These are phyloP conservation scores for Sebastiscus albofasciatus DNA, from an alignment of 2,797 vertebrate genomes.

Conservation along the genomic window DNA sequence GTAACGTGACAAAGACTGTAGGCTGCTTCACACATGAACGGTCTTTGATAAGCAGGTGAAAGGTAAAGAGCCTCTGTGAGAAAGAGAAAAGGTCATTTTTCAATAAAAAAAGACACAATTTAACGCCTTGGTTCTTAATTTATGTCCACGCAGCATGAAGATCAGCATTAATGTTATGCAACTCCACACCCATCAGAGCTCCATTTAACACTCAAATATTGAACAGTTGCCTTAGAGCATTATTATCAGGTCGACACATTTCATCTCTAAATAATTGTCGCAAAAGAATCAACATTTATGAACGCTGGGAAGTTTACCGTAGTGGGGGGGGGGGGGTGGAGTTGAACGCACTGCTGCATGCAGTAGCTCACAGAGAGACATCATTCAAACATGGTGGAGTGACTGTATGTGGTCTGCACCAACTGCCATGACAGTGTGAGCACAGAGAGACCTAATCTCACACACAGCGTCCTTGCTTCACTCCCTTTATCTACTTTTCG, in stretches of 20 bases:
- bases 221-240: neutral
- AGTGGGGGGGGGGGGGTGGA: too few relatives aligned
- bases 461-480: conserved; percentile 32
- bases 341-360: neutral
- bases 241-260: conserved; percentile 1
- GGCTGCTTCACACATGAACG: neutral
- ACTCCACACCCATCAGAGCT: neutral
- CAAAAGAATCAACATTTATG: conserved; percentile 3
- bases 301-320: neutral
- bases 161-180: neutral
- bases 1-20: neutral
- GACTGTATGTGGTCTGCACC: conserved; percentile 47
- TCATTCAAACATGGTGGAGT: conserved; percentile 15
- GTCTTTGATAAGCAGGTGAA: neutral
- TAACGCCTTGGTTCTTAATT: neutral
- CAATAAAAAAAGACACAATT: conserved; percentile 1
- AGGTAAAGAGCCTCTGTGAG: neutral
- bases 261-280: neutral
- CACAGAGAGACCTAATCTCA: conserved; percentile 40
- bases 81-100: neutral
- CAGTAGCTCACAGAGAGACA: conserved; percentile 6
- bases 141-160: neutral
- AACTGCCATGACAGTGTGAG: conserved; percentile 52
- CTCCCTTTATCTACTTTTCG: conserved; percentile 61
- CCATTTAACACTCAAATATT: neutral